Evolutionary conservation across 2,797 vertebrate genomes (phyloP), one percentile per base, ranked within the genome.

Genomic region (Acropternis orthonyx): DNA sequence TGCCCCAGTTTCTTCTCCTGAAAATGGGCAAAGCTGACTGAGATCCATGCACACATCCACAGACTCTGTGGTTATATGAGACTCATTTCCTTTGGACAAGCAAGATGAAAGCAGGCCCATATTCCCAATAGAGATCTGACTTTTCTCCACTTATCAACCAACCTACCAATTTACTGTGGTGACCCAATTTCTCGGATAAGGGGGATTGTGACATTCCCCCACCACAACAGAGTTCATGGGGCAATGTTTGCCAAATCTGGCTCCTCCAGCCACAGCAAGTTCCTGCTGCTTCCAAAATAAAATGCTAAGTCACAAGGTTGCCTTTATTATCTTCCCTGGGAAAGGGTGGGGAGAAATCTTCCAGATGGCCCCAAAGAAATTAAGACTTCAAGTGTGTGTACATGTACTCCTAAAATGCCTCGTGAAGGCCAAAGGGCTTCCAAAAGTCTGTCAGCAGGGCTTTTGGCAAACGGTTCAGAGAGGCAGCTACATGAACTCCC

Each of bases 201-300:
- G 43, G 43, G 9, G 6, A 85, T 52, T 84, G 85, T 90, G 80
- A 94, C 88, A 88, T 73, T 56, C 39, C 67, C n/a, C 54, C 51
- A 68, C 54, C 2, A 2, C 89, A 90, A 68, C 11, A 5, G 54
- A 81, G 66, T 68, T 94, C 69, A 75, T 0, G 12, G 76, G 46
- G 84, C 75, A 34, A 34, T 2, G 2, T 85, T 88, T 67, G 56
- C 85, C 92, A 89, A 61, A 91, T n/a, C 67, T 59, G 68, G 78
- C 61, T 85, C 44, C 54, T 61, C 79, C 63, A 81, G 89, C 88
- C 93, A 74, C 69, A 63, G 65, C 0, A 0, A 93, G 79, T 41
- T 92, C 88, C 46, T 85, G 62, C 61, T 49, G 88, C 66, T 95
- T 94, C 96, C 88, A 95, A 95, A 96, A 94, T 88, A 95, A 95